phyloP scores from a whole-genome alignment of 2,797 vertebrate species.

The Poeciliopsis presidionis region DNA sequence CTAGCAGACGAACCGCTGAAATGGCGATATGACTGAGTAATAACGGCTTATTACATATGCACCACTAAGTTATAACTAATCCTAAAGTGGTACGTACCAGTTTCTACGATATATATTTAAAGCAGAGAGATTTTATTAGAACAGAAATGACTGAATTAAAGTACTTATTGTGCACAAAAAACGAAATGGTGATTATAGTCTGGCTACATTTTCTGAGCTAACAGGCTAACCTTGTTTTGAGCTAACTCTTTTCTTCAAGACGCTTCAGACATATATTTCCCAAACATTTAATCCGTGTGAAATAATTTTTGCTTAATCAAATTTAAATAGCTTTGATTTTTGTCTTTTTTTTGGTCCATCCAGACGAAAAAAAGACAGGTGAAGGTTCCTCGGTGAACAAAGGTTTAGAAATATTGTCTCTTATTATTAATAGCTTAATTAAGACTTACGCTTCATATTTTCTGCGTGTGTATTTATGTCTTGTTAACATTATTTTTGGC shows the following conservation, averaged over 20 bases:
- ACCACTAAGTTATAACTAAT: constrained; percentile 73
- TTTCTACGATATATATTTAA: constrained; percentile 30
- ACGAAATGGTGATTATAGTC: constrained; percentile 50
- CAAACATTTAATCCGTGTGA: not conserved
- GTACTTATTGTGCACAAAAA: constrained; percentile 29
- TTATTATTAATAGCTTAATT: not conserved
- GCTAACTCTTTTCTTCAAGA: constrained; percentile 8
- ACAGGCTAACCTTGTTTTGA: not conserved
- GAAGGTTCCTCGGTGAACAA: constrained; percentile 5
- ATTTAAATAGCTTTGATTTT: constrained; percentile 2
- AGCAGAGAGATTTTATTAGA: not conserved
- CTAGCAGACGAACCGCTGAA: constrained; percentile 59
- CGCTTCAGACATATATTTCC: constrained; percentile 8
- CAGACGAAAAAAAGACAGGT: not conserved
- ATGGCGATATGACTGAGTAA: constrained; percentile 77
- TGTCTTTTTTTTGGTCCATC: constrained; percentile 5
- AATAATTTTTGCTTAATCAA: not conserved
- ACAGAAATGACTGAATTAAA: constrained; percentile 29
- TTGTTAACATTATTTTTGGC: constrained; percentile 6
- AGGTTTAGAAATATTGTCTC: not conserved
- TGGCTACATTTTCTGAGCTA: constrained; percentile 33
- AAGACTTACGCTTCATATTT: not conserved
- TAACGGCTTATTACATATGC: constrained; percentile 77
- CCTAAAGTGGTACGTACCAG: constrained; percentile 75
- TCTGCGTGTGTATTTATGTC: not conserved